Evolutionary conservation across 2,113 vertebrate genomes (phyloP).

Genomic region (Ariopsis seemanni): DNA sequence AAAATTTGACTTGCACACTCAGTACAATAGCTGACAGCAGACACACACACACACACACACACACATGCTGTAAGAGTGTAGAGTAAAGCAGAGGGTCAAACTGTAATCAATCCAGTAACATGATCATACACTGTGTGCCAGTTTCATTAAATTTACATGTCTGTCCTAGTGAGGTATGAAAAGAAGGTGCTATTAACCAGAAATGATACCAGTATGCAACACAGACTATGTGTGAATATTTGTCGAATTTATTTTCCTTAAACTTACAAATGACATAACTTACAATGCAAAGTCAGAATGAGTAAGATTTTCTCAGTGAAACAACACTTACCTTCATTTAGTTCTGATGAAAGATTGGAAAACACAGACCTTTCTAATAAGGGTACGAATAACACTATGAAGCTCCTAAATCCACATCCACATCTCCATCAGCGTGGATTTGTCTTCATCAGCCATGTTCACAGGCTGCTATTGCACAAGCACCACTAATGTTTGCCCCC

Average conservation of each 20-base stretch:
- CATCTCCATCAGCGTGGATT: slow-evolving; percentile 49
- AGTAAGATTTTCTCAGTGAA: background rate
- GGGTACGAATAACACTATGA: slow-evolving; percentile 8
- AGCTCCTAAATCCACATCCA: slow-evolving; percentile 40
- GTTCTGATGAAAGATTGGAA: slow-evolving; percentile 10
- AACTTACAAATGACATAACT: slow-evolving; percentile 1
- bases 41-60: background rate
- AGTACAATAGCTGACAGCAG: slow-evolving; percentile 56
- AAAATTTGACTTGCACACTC: background rate
- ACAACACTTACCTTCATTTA: slow-evolving; percentile 52
- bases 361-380: background rate
- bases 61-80: slow-evolving; percentile 3
- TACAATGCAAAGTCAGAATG: background rate
- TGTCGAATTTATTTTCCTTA: background rate
- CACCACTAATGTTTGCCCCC: slow-evolving; percentile 68
- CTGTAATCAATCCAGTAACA: slow-evolving; percentile 79
- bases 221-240: background rate
- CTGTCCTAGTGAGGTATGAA: slow-evolving; percentile 58
- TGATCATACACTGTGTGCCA: slow-evolving; percentile 73
- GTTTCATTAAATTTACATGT: slow-evolving; percentile 83
- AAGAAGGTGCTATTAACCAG: slow-evolving; percentile 41
- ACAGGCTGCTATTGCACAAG: slow-evolving; percentile 61
- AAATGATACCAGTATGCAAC: background rate
- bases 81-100: slow-evolving; percentile 65
- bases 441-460: slow-evolving; percentile 67